Percentiles rank a stretch among this genome's conserved stretches.
These are phyloP conservation scores for Volucella inflata DNA, from an alignment of 2,888 invertebrate species.

Conservation along the genomic window DNA sequence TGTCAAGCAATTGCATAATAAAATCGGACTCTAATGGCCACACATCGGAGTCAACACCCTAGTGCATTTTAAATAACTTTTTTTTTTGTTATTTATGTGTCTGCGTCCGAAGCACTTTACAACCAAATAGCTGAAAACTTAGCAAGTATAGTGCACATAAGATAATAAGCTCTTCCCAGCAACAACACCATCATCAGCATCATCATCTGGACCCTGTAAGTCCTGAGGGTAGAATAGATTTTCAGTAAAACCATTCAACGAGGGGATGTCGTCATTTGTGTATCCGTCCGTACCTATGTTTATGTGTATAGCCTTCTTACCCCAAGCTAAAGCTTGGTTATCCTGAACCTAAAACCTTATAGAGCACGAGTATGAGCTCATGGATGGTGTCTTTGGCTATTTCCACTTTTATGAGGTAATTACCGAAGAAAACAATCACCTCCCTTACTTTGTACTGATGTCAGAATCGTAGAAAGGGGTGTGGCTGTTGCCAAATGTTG, in stretches of 20 bases:
- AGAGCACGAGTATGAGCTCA: constrained; percentile 2
- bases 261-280: constrained; percentile 21
- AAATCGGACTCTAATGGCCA: constrained; percentile 31
- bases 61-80: constrained; percentile 45
- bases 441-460: constrained; percentile 1
- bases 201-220: constrained; percentile 20
- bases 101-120: constrained; percentile 26
- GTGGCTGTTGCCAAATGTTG: constrained; percentile 35
- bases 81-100: constrained; percentile 2
- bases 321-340: constrained; percentile 34
- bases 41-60: constrained; percentile 14
- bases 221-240: constrained; percentile 38
- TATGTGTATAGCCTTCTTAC: constrained; percentile 2
- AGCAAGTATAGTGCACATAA: constrained; percentile 7
- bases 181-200: constrained; percentile 29
- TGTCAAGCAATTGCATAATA: constrained; percentile 37
- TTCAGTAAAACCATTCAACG: constrained; percentile 31
- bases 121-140: constrained; percentile 1
- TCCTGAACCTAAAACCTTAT: constrained; percentile 18
- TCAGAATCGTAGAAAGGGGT: constrained; percentile 12
- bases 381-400: constrained; percentile 19
- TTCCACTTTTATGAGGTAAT: constrained; percentile 58
- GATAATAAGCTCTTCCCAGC: constrained; percentile 13
- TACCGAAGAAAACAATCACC: constrained; percentile 52
- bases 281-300: neutral